Evolutionary conservation across 2,888 invertebrate genomes (phyloP).

Genomic region (Galeruca laticollis): DNA sequence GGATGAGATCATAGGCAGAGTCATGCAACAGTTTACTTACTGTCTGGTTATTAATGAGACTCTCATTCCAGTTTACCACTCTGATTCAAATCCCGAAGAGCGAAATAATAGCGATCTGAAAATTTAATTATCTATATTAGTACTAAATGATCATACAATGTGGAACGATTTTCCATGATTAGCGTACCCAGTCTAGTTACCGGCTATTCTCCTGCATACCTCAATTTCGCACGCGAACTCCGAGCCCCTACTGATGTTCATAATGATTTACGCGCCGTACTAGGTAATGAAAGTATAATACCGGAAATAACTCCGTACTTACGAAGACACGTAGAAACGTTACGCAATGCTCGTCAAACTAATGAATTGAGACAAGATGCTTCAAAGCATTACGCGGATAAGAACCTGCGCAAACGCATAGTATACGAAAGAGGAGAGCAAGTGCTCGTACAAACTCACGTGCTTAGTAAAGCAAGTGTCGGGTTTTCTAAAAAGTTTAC

Average conservation of each 20-base stretch:
- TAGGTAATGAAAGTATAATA: conserved; percentile 31
- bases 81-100: conserved; percentile 45
- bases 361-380: too few relatives aligned
- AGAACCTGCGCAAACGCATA: conserved; percentile 54
- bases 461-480: too few relatives aligned
- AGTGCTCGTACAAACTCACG: conserved; percentile 19
- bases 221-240: too few relatives aligned
- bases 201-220: conserved; percentile 58
- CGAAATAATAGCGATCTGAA: conserved; percentile 56
- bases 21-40: conserved; percentile 58
- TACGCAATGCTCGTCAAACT: conserved; percentile 26
- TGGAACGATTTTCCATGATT: conserved; percentile 63
- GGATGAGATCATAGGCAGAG: conserved; percentile 52
- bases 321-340: conserved; percentile 13
- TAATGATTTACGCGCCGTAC: conserved; percentile 37
- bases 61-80: too few relatives aligned
- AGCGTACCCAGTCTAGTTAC: conserved; percentile 42
- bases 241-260: conserved; percentile 44
- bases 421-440: conserved; percentile 1
- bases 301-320: too few relatives aligned
- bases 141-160: conserved; percentile 51
- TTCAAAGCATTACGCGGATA: conserved; percentile 35
- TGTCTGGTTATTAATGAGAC: conserved; percentile 53
- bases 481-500: conserved; percentile 18
- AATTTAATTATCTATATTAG: conserved; percentile 55